phyloP scores from a whole-genome alignment of 2,113 vertebrate species.

The Hymenochirus boettgeri region DNA sequence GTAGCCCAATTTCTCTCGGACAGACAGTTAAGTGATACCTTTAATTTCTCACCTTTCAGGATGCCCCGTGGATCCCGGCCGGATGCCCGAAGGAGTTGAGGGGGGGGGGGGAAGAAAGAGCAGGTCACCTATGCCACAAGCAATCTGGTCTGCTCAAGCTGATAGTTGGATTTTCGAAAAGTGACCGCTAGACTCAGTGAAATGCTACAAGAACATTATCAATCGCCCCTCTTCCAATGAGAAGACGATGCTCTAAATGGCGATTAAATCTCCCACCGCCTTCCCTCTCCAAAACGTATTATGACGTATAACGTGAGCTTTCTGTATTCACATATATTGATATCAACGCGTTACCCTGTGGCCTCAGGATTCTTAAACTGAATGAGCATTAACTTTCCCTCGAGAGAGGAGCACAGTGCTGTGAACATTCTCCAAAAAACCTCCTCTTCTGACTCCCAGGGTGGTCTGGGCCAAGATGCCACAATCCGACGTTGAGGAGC shows the following conservation, averaged over 20 bases:
- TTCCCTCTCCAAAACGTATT: too few species aligned
- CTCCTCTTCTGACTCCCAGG: too few species aligned
- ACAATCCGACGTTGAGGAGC: too few species aligned
- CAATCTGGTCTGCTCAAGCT: slow-evolving; percentile 73
- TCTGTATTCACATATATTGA: neutral
- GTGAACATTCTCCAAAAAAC: too few species aligned
- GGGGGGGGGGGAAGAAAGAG: too few species aligned
- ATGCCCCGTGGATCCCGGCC: slow-evolving; percentile 57
- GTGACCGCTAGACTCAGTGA: slow-evolving; percentile 74
- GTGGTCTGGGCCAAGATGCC: too few species aligned
- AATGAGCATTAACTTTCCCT: too few species aligned
- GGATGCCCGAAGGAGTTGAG: slow-evolving; percentile 66
- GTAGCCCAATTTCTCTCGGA: too few species aligned
- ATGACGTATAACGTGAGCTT: slow-evolving; percentile 29
- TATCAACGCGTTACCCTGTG: neutral
- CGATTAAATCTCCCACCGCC: too few species aligned
- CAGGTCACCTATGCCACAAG: slow-evolving; percentile 71
- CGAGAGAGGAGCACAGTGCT: too few species aligned
- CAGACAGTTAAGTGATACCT: too few species aligned
- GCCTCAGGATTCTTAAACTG: too few species aligned
- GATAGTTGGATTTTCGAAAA: slow-evolving; percentile 86
- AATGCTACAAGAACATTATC: slow-evolving; percentile 83
- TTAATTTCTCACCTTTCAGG: slow-evolving; percentile 34
- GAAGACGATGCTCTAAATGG: slow-evolving; percentile 33
- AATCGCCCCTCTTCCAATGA: slow-evolving; percentile 56